Evolutionary conservation across 2,888 invertebrate species (phyloP), one percentile per base, ranked within the genome.

Genomic region (Callinectes sapidus): DNA sequence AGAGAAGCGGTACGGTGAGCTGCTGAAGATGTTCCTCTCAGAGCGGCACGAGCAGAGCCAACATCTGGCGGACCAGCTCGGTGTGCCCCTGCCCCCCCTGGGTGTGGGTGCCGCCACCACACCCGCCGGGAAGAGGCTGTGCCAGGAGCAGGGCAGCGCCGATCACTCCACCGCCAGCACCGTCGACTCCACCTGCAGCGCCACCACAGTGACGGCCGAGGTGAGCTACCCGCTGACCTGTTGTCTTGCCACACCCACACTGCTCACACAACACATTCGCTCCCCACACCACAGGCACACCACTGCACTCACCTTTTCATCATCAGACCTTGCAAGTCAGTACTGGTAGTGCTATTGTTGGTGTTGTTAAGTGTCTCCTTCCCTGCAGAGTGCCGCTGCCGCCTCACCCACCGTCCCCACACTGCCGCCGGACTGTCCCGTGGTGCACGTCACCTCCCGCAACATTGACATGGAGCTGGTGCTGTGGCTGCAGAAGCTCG

Each of bases 381-480:
- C 81, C 32, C 81, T 81, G 81, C 81, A 81, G 81, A 89, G 71
- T 85, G 92, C 86, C 85, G 85, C 81, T 81, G 81, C 90, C 90
- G 81, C 90, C 90, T 89, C 89, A 13, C 5, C 92, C 39, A 2
- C 89, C 42, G 16, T 32, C 16, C 81, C 81, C 81, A 16, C 86
- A 6, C 61, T 55, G 23, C 89, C 85, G 16, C 91, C 88, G 10
- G 92, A 93, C 32, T 55, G 42, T 23, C 91, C 93, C 87, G 87
- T 90, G 54, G 91, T 93, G 39, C 93, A 93, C 54, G 91, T 93
- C 54, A 91, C 93, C 55, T 93, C 93, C 13, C 89, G 93, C 77
- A 93, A 93, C 90, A 93, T 93, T 23, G 93, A 93, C 81, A 93
- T 93, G 93, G 93, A 93, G 90, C n/a, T 93, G 81, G 93, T 93